phyloP scores from a whole-genome alignment of 2,113 vertebrate species.

The Conger conger region DNA sequence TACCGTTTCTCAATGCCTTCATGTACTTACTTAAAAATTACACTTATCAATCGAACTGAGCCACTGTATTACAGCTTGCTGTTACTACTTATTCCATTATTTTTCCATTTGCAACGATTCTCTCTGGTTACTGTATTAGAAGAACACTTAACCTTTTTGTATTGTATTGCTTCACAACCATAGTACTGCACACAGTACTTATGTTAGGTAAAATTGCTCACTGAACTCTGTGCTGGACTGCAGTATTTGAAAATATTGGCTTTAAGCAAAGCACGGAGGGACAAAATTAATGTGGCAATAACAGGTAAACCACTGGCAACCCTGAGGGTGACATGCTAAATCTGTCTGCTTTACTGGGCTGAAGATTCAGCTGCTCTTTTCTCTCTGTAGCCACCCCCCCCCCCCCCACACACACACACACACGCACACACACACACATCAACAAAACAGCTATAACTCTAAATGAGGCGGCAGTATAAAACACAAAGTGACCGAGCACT shows the following conservation, averaged over 20 bases:
- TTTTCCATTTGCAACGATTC: neutral
- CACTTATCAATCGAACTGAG: neutral
- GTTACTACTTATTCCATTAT: neutral
- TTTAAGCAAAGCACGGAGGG: neutral
- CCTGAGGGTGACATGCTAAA: neutral
- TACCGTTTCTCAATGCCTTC: neutral
- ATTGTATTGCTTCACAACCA: neutral
- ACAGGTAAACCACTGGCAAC: neutral
- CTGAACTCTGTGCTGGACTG: neutral
- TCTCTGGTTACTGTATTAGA: neutral
- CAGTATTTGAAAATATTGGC: neutral
- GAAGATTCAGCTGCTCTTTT: neutral
- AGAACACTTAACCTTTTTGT: constrained; percentile 4
- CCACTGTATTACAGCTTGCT: neutral
- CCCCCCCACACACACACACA: neutral
- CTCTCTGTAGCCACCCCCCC: neutral
- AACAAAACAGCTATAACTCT: neutral
- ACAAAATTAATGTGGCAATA: neutral
- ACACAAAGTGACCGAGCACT: neutral
- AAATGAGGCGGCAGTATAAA: neutral
- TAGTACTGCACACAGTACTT: neutral
- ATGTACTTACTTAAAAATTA: neutral
- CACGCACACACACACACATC: neutral
- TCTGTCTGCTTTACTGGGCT: neutral
- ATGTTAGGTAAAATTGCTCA: neutral